Conservation (phyloP, 2,797 vertebrate genomes). For the Pristis pectinata region DNA sequence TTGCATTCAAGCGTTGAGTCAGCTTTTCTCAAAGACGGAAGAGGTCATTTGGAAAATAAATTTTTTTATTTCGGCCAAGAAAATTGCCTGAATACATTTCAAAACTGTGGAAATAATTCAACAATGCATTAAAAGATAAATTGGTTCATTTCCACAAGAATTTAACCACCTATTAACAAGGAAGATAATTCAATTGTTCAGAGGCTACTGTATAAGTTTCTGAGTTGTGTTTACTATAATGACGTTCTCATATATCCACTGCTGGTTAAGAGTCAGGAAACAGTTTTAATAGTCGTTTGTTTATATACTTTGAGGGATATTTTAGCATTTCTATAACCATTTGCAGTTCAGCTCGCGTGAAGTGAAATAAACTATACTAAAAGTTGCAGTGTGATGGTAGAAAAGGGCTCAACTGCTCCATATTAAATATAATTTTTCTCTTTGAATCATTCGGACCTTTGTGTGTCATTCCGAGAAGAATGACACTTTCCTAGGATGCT, state of each 20-base stretch:
- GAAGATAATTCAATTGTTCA: neutral
- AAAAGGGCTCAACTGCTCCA: neutral
- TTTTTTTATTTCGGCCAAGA: neutral
- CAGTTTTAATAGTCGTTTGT: neutral
- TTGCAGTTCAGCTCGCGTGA: neutral
- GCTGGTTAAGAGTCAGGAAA: neutral
- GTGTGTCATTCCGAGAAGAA: neutral
- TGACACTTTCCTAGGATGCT: neutral
- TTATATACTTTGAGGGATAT: neutral
- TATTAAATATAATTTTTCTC: neutral
- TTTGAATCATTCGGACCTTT: neutral
- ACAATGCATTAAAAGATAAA: neutral
- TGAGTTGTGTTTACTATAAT: neutral
- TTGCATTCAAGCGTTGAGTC: neutral
- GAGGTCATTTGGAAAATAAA: slow-evolving; percentile 10
- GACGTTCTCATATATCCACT: neutral
- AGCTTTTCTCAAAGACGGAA: slow-evolving; percentile 8
- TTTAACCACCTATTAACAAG: neutral
- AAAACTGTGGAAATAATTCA: neutral
- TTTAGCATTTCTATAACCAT: neutral
- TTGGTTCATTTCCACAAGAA: neutral
- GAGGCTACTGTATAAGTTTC: neutral
- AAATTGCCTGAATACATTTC: neutral
- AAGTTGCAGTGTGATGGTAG: neutral
- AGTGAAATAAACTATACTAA: neutral